Conservation (phyloP, 2,113 vertebrate genomes). For the Gnathonemus echidnorhynchus region DNA sequence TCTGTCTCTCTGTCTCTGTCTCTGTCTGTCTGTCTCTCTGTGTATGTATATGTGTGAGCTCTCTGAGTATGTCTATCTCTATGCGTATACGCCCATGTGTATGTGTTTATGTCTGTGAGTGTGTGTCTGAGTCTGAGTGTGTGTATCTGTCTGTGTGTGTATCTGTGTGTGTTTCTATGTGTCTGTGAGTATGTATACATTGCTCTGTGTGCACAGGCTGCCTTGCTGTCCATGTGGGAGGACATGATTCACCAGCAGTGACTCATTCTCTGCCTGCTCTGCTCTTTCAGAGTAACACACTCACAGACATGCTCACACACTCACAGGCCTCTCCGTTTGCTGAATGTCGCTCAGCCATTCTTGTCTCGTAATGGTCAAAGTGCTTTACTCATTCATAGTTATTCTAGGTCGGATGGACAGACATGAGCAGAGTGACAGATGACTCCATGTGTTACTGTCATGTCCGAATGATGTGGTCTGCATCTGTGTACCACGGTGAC, state of each 20-base stretch:
- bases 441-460: not conserved
- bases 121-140: not conserved
- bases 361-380: not conserved
- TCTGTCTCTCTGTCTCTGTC: not conserved
- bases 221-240: slow-evolving; percentile 47
- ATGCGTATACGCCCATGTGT: not conserved
- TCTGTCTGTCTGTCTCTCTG: not conserved
- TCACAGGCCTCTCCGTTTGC: slow-evolving; percentile 35
- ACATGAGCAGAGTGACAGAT: not conserved
- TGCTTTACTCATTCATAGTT: not conserved
- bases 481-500: not conserved
- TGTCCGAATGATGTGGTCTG: not conserved
- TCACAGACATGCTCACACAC: slow-evolving; percentile 32
- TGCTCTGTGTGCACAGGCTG: not conserved
- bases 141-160: not conserved
- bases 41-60: not conserved
- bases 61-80: not conserved
- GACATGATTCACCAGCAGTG: slow-evolving; percentile 58
- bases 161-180: not conserved
- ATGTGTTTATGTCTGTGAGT: not conserved
- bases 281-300: slow-evolving; percentile 42
- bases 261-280: slow-evolving; percentile 49
- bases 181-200: not conserved
- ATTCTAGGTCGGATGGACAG: slow-evolving; percentile 7
- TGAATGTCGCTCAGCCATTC: slow-evolving; percentile 31